phyloP scores from a whole-genome alignment of 1,140 invertebrate genomes.

The Papilio xuthus region DNA sequence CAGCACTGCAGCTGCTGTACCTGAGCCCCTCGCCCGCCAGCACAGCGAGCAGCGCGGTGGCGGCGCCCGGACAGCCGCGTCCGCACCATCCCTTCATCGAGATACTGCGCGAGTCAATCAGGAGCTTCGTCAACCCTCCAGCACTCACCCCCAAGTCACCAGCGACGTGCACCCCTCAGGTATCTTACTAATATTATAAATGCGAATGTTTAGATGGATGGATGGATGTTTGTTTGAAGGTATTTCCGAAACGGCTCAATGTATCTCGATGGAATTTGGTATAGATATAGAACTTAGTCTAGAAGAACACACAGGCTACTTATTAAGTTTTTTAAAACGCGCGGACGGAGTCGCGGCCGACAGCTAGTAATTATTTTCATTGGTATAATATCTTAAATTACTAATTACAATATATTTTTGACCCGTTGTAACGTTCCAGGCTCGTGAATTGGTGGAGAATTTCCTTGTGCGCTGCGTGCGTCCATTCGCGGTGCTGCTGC shows the following conservation, averaged over 20 bases:
- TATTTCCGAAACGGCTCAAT: no score
- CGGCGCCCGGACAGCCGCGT: slow-evolving; percentile 44
- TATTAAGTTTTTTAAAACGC: no score
- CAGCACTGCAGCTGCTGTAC: slow-evolving; percentile 93
- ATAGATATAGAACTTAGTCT: no score
- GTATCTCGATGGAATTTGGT: no score
- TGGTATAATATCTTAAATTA: no score
- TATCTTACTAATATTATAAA: slow-evolving; percentile 44
- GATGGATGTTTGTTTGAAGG: no score
- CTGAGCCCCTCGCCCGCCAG: slow-evolving; percentile 79
- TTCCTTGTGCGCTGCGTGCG: slow-evolving; percentile 94
- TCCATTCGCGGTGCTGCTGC: slow-evolving; percentile 93
- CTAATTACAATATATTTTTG: background rate
- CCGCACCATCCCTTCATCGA: slow-evolving; percentile 86
- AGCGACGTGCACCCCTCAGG: slow-evolving; percentile 84
- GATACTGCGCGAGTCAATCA: slow-evolving; percentile 92
- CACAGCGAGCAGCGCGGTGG: slow-evolving; percentile 51
- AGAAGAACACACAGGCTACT: no score
- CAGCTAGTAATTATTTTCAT: no score
- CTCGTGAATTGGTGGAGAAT: slow-evolving; percentile 93
- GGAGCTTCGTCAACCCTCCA: slow-evolving; percentile 94
- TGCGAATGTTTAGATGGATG: background rate
- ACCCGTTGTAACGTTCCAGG: slow-evolving; percentile 72
- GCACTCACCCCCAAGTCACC: slow-evolving; percentile 87
- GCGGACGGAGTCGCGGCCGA: no score